phyloP scores from a whole-genome alignment of 2,888 invertebrate species.

The Pandemis cinnamomeana region DNA sequence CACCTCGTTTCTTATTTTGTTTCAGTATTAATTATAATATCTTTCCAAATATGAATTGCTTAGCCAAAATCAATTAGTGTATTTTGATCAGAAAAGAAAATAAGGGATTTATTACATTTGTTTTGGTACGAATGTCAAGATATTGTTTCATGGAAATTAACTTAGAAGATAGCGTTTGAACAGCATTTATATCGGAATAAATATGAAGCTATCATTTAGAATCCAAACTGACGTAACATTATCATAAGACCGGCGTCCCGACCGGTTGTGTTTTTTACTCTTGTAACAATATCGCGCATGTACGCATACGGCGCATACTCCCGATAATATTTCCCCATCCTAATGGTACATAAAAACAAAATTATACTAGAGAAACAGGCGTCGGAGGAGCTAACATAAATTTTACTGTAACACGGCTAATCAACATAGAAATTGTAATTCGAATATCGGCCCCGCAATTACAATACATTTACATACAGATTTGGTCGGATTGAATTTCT shows the following conservation, averaged over 20 bases:
- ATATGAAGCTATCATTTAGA: background rate
- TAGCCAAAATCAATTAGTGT: no score
- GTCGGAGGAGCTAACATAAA: conserved; percentile 59
- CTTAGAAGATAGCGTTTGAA: background rate
- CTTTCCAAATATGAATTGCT: no score
- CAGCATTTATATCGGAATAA: background rate
- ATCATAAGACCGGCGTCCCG: background rate
- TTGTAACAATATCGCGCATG: conserved; percentile 16
- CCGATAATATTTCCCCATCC: conserved; percentile 46
- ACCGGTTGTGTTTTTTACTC: conserved; percentile 9
- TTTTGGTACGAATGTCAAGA: no score
- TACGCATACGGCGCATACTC: conserved; percentile 13
- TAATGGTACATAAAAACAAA: conserved; percentile 62
- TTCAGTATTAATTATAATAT: background rate
- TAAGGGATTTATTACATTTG: background rate
- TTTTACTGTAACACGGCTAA: conserved; percentile 67
- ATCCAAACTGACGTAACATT: background rate
- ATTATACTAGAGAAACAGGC: conserved; percentile 73
- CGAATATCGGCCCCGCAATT: conserved; percentile 77
- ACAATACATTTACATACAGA: conserved; percentile 82
- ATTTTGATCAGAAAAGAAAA: no score
- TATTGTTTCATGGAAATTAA: background rate
- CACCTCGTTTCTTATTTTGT: background rate
- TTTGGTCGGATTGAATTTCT: conserved; percentile 79
- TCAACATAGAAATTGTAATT: conserved; percentile 76